Base-by-base conservation (phyloP, 2,888 invertebrate species). In the Limnephilus lunatus region DNA sequence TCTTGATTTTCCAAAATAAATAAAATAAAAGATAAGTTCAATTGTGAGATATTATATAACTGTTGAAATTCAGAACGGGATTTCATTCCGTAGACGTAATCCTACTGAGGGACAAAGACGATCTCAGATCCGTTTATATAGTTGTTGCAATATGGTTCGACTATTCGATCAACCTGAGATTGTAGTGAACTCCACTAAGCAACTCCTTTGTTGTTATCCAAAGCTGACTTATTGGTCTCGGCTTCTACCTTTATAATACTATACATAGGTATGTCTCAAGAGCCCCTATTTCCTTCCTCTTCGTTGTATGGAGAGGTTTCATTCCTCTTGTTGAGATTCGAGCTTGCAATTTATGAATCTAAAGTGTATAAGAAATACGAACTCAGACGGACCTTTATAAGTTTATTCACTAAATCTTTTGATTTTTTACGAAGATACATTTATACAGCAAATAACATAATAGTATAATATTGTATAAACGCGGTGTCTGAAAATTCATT, bases 171-270 rank as follows among this genome's bases (percentile, higher is more conserved):
- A 88, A 88, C 53, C 19, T 88, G 68, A n/a, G 32, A 68, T 88
- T 68, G 88, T 53, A 88, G 80, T 25, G 68, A 39, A 86, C 15
- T 83, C 83, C 35, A 68, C 68, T 68, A 82, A 32, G 31, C 44
- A 88, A 53, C 19, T 88, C 88, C 88, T 88, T 88, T 88, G 88
- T 88, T 88, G 88, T 68, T 88, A 88, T 88, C 80, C 32, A 32
- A 88, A 88, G 88, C 88, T 53, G 88, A 88, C 88, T 88, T 88
- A 88, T 88, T 88, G 88, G 88, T 88, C 68, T 32, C 80, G 31
- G 88, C 19, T 88, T 68, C n/a, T 88, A 48, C 48, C 48, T 15
- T 0, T 4, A 35, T 35, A 35, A 44, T 44, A 12, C 44, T 44
- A 12, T 44, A 14, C 32, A 53, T 68, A 31, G 88, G 53, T 68